phyloP scores from a whole-genome alignment of 2,113 vertebrate genomes.

The Lathamus discolor region DNA sequence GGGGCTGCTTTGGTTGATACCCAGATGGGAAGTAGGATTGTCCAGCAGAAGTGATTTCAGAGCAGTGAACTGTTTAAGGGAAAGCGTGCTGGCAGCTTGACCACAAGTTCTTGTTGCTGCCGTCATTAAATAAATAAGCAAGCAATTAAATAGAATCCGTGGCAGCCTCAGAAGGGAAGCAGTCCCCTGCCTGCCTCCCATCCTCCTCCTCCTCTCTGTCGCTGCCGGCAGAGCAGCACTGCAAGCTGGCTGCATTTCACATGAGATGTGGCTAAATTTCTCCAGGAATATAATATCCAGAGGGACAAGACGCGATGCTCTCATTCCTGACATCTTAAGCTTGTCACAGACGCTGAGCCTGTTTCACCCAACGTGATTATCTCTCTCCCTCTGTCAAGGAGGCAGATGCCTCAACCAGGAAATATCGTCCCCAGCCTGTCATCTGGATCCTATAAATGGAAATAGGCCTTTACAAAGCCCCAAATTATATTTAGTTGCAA shows the following conservation, averaged over 20 bases:
- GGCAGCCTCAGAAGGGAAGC: neutral
- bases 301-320: neutral
- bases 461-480: slow-evolving; percentile 15
- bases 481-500: slow-evolving; percentile 42
- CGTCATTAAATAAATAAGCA: neutral
- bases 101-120: neutral
- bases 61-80: neutral
- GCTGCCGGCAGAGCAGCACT: neutral
- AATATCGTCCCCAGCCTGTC: slow-evolving; percentile 44
- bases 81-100: neutral
- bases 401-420: slow-evolving; percentile 46
- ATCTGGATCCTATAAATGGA: slow-evolving; percentile 61
- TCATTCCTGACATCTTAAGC: slow-evolving; percentile 16
- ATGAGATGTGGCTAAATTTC: neutral
- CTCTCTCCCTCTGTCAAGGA: slow-evolving; percentile 47
- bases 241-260: neutral
- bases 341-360: slow-evolving; percentile 4
- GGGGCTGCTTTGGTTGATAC: neutral
- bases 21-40: neutral
- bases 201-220: neutral
- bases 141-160: neutral
- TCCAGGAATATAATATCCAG: neutral
- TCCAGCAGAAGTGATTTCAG: neutral
- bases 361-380: slow-evolving; percentile 21
- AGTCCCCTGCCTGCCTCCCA: neutral